Percentiles rank a stretch among this genome's conserved stretches.
Conservation (phyloP, 2,113 vertebrate species). For the Vicugna pacos region DNA sequence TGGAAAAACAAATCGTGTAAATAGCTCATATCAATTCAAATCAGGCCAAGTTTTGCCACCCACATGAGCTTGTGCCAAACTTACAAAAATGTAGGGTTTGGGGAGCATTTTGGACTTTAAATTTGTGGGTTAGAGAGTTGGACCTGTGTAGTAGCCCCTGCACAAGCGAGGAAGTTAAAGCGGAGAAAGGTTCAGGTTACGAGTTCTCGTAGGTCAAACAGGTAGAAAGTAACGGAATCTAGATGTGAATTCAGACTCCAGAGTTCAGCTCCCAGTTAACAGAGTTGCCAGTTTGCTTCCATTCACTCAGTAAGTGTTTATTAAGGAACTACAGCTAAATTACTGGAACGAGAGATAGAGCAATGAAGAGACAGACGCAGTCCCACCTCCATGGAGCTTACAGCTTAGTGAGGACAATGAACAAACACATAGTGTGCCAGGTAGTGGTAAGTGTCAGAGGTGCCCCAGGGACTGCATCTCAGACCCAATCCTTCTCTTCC, state of each 20-base stretch:
- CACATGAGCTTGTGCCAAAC: neutral
- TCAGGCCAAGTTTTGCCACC: neutral
- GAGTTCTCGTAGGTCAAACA: neutral
- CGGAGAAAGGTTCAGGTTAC: neutral
- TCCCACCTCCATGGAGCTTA: neutral
- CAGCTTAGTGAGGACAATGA: neutral
- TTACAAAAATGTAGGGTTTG: neutral
- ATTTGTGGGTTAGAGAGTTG: neutral
- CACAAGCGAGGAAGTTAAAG: neutral
- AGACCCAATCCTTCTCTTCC: neutral
- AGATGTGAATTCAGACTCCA: neutral
- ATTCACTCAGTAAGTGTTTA: neutral
- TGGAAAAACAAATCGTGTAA: neutral
- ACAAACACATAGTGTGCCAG: neutral
- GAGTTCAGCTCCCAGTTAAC: neutral
- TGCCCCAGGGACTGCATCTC: neutral
- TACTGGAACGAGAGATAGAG: neutral
- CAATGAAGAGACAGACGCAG: neutral
- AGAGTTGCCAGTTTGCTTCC: neutral
- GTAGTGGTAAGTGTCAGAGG: neutral
- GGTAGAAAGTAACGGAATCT: neutral
- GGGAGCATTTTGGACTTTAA: neutral
- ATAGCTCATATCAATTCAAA: neutral
- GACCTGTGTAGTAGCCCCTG: neutral
- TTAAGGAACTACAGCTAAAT: neutral